Conservation (phyloP, 2,888 invertebrate species). For the Stenolophus ochropezus region DNA sequence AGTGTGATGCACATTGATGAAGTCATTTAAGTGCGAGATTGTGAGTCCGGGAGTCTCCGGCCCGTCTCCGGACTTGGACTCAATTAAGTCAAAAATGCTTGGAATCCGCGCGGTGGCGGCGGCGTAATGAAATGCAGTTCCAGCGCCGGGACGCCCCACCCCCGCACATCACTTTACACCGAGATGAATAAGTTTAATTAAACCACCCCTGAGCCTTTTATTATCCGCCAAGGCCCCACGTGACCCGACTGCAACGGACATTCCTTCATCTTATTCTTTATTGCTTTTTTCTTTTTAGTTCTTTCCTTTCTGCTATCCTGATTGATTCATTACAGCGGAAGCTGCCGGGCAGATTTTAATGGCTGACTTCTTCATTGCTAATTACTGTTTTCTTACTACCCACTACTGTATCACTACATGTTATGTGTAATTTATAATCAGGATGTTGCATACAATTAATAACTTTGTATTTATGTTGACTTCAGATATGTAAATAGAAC, state of each 20-base stretch:
- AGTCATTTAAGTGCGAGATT: conserved; percentile 68
- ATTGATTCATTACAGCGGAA: conserved; percentile 4
- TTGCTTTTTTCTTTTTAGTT: conserved; percentile 22
- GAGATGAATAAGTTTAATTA: conserved; percentile 75
- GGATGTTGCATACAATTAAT: too few species aligned
- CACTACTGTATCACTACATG: not conserved
- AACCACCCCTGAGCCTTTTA: conserved; percentile 66
- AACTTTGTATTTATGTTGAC: too few species aligned
- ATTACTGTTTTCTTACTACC: not conserved
- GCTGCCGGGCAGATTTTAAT: not conserved
- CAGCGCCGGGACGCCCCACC: conserved; percentile 63
- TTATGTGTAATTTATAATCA: too few species aligned
- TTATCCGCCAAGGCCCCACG: conserved; percentile 38
- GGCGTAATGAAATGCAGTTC: conserved; percentile 74
- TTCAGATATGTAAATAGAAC: too few species aligned
- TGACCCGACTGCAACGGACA: conserved; percentile 52
- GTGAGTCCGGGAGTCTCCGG: not conserved
- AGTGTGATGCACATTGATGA: conserved; percentile 65
- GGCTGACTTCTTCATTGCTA: not conserved
- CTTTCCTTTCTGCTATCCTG: conserved; percentile 24
- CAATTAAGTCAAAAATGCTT: conserved; percentile 74
- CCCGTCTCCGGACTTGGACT: conserved; percentile 68
- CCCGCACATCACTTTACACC: conserved; percentile 70
- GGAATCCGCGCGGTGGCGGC: conserved; percentile 69
- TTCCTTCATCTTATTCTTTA: conserved; percentile 52